Conservation (phyloP, 2,113 vertebrate species). For the Nannobrachium achirus region DNA sequence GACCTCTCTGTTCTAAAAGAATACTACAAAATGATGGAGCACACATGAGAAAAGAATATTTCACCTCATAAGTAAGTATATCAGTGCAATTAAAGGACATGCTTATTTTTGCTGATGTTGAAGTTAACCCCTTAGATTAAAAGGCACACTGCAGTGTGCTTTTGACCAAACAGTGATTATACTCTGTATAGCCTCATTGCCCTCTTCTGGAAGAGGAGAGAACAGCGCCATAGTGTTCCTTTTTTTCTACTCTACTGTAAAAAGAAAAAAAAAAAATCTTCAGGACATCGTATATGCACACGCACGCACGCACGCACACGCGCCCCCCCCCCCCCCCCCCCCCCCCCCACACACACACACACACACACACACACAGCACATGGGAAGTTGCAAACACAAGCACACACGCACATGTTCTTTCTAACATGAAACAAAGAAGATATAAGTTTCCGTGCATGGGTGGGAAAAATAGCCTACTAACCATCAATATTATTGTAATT, state of each 20-base stretch:
- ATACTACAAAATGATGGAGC: too few relatives aligned
- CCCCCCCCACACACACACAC: neutral
- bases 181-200: constrained; percentile 41
- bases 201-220: constrained; percentile 56
- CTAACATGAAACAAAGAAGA: neutral
- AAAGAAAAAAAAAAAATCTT: too few relatives aligned
- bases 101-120: too few relatives aligned
- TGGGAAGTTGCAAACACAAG: constrained; percentile 2
- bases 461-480: constrained; percentile 4
- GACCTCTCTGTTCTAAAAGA: too few relatives aligned
- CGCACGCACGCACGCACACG: too few relatives aligned
- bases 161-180: constrained; percentile 20
- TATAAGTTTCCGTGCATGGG: constrained; percentile 9
- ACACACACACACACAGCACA: constrained; percentile 1
- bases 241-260: neutral
- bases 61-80: too few relatives aligned
- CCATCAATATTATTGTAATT: too few relatives aligned
- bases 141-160: too few relatives aligned
- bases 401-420: neutral
- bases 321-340: neutral
- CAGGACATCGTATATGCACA: neutral
- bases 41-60: too few relatives aligned
- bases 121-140: too few relatives aligned
- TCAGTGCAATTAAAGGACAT: too few relatives aligned
- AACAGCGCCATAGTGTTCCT: constrained; percentile 17